Base-by-base conservation (phyloP, 2,113 vertebrate genomes). In the Dicaeum eximium region DNA sequence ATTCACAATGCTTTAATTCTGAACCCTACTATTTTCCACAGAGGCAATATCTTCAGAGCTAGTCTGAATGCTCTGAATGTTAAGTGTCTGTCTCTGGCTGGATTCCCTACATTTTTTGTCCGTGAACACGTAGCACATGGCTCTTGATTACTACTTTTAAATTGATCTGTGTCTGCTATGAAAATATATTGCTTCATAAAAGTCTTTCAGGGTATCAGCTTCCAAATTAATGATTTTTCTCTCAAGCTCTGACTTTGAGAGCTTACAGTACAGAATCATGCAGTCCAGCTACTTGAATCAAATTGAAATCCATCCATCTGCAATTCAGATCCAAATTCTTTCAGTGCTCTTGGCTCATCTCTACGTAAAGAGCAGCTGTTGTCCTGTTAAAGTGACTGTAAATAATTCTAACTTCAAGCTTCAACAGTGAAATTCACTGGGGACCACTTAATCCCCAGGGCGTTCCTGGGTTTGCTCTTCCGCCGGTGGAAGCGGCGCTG, bases 271-370 rank as follows among this genome's bases (percentile, higher is more conserved):
- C 51, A 51, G 69, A 92, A 82, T 87, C 10, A 2, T 40, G 45
- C 72, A 81, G 91, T 94, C 85, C 72, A 96, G 74, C 88, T 95
- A 96, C 95, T 95, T 92, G 92, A 97, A 90, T 93, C 93, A 97
- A 94, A 95, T 73, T 92, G 82, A 96, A 97, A 96, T 92, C 61
- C 79, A 95, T 96, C 84, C 97, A 92, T 95, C 69, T 95, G 71
- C 79, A 95, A 93, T 88, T 94, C 86, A 97, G 91, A 97, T 95
- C 95, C 67, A 97, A 96, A 95, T 96, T 91, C 92, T 96, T 97
- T 96, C 89, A 92, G 90, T 95, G 71, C 73, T 93, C 62, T 94
- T 97, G 96, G 95, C 91, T 95, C 92, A 95, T 96, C 73, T 92
- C 85, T 96, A 86, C 73, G 86, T 93, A 88, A 94, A 91, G 92